Base-by-base conservation (phyloP, 2,888 invertebrate species). In the Osmoderma eremita region DNA sequence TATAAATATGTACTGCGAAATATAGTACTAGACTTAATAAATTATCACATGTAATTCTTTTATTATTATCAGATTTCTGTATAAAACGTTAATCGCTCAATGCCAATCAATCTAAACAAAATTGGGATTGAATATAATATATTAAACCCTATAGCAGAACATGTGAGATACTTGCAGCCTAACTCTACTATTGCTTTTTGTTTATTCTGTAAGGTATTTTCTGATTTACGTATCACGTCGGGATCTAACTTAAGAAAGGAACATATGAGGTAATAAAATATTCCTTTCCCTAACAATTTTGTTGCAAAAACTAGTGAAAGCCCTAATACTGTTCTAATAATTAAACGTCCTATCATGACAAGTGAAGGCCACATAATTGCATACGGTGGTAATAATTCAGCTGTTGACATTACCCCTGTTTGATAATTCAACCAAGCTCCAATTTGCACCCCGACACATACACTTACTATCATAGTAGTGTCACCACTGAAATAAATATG, bases 341-440 rank as follows among this genome's bases (percentile, higher is more conserved):
- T 82, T 51, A 87, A 81, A 76, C 85, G 85, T 66, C 90, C 89
- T 53, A 91, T 75, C 88, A 92, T 92, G 73, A 87, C 85, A 68
- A 87, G 86, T 1, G 91, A 89, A 6, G 93, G 94, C 91, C 93
- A 93, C 75, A 91, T 87, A 76, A 95, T 89, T 67, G 86, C 81
- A 81, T 93, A 94, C 4, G 92, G 93, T 30, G 86, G 82, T 6
- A 83, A 80, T n/a, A 86, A 78, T 71, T 87, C 86, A 0, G 84
- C 81, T 41, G 85, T 83, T n/a, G 79, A 81, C 85, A 90, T 86
- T 77, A 88, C 86, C n/a, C 93, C 93, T 12, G 90, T 85, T 79
- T 90, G 92, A 80, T 90, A 94, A 83, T 93, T 93, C 42, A 91
- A 83, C 95, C 95, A 95, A 3, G 93, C 88, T 17, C 94, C 95